phyloP scores from a whole-genome alignment of 2,113 vertebrate genomes.

The Pteronura brasiliensis region DNA sequence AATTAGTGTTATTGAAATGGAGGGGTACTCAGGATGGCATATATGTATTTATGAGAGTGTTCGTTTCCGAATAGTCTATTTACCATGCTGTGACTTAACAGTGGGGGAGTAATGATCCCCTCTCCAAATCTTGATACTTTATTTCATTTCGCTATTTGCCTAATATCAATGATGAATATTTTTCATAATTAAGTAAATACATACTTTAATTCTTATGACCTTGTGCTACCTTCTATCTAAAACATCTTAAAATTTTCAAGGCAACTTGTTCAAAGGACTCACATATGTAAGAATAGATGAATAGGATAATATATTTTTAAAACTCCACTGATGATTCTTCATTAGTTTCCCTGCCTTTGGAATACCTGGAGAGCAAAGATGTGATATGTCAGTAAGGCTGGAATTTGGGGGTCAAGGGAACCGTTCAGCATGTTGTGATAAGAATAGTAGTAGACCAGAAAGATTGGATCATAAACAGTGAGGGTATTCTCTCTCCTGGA shows the following conservation, averaged over 20 bases:
- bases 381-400: neutral
- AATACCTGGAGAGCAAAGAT: neutral
- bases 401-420: neutral
- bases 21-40: constrained; percentile 75
- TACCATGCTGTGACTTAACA: constrained; percentile 61
- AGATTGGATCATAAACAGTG: neutral
- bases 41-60: constrained; percentile 61
- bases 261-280: neutral
- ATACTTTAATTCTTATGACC: constrained; percentile 60
- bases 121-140: constrained; percentile 51
- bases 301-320: neutral
- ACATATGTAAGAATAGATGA: neutral
- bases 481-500: neutral
- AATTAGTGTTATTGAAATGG: constrained; percentile 80
- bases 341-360: neutral
- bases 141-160: constrained; percentile 51
- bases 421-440: neutral
- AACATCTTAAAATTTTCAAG: neutral
- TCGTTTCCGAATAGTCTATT: constrained; percentile 71
- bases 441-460: neutral
- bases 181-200: constrained; percentile 66
- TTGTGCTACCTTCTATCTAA: constrained; percentile 4
- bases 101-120: constrained; percentile 51
- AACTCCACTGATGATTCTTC: neutral
- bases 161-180: constrained; percentile 71